phyloP scores from a whole-genome alignment of 2,113 vertebrate genomes.

The Astur gentilis region DNA sequence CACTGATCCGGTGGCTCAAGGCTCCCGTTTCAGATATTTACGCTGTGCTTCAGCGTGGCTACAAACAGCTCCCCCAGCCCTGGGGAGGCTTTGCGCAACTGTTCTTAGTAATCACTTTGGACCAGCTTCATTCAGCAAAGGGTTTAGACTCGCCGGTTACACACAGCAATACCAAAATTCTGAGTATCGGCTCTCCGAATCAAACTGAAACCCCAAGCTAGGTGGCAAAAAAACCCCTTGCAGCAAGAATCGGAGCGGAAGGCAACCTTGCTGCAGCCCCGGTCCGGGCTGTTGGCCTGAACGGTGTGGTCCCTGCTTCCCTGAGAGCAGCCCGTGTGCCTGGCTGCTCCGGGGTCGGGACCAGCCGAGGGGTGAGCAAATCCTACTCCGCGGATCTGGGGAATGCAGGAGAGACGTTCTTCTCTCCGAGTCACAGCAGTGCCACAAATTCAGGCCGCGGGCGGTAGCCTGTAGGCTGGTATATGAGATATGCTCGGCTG shows the following conservation, averaged over 20 bases:
- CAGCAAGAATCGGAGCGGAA: background rate
- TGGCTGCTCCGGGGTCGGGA: background rate
- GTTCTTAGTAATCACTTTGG: background rate
- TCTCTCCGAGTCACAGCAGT: background rate
- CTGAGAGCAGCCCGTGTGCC: background rate
- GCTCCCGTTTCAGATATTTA: background rate
- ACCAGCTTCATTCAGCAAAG: background rate
- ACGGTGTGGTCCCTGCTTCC: too few species aligned
- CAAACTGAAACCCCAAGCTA: background rate
- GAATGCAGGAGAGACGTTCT: background rate
- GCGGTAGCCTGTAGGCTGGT: background rate
- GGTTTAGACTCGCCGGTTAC: fast-evolving
- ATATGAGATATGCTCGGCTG: background rate
- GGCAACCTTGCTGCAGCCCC: background rate
- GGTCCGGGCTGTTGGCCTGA: background rate
- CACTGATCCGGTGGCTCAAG: background rate
- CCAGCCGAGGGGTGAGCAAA: background rate
- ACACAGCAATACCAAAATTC: background rate
- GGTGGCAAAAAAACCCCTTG: background rate
- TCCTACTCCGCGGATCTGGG: background rate
- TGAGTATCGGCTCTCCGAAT: background rate
- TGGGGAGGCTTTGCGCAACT: background rate
- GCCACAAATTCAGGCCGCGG: background rate
- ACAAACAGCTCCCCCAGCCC: background rate
- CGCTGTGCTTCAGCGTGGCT: background rate